A percentile compares a stretch with the other conserved stretches of the same genome.
Evolutionary conservation across 2,113 vertebrate genomes (phyloP).

Genomic region (Amblyopsis rosae): DNA sequence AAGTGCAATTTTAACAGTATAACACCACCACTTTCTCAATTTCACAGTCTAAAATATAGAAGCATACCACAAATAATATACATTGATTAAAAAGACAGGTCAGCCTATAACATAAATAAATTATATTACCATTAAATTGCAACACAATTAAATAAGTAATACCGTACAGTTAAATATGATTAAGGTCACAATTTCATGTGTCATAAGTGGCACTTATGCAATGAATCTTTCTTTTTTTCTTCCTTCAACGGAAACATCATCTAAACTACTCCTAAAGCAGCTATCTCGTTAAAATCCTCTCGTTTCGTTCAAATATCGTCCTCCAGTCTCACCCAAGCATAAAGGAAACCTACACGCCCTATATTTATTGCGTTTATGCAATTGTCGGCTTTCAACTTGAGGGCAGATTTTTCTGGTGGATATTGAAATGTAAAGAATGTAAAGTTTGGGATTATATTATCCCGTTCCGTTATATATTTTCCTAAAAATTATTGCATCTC

Average conservation of each 20-base stretch:
- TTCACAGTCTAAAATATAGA: conserved; percentile 87
- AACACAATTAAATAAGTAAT: conserved; percentile 88
- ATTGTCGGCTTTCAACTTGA: conserved; percentile 4
- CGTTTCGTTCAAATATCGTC: neutral
- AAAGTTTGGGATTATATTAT: neutral
- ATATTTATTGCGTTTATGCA: neutral
- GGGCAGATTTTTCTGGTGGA: neutral
- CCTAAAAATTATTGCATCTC: conserved; percentile 21
- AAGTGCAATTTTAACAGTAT: conserved; percentile 83
- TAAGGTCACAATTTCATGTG: conserved; percentile 91
- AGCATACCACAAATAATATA: conserved; percentile 76
- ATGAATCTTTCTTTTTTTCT: conserved; percentile 41
- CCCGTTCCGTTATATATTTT: neutral
- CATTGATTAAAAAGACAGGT: conserved; percentile 73
- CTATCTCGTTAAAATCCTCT: conserved; percentile 54
- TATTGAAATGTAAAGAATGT: neutral
- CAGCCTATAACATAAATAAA: conserved; percentile 67
- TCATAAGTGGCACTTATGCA: conserved; percentile 87
- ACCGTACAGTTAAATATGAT: conserved; percentile 79
- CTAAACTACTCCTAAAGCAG: conserved; percentile 58
- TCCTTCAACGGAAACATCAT: conserved; percentile 44
- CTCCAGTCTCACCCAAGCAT: neutral
- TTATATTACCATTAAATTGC: conserved; percentile 62
- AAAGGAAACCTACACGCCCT: neutral
- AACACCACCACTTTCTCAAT: conserved; percentile 78